phyloP scores from a whole-genome alignment of 2,113 vertebrate species.

The Cettia cetti region DNA sequence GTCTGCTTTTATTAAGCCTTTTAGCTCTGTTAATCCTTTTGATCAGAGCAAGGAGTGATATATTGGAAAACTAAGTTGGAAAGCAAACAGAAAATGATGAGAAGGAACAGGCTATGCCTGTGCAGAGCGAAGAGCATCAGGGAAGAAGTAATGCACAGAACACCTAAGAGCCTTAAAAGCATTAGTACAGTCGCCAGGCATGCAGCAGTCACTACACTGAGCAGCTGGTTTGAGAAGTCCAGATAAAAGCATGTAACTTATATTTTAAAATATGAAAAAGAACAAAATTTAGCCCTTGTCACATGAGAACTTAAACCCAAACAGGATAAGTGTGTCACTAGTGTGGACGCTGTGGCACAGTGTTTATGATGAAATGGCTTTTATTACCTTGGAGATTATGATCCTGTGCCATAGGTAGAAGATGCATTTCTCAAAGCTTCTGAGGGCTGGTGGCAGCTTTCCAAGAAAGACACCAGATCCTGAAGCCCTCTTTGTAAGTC shows the following conservation, averaged over 20 bases:
- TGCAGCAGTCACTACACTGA: not conserved
- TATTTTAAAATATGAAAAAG: not conserved
- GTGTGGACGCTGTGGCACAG: accelerated
- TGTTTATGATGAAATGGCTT: not conserved
- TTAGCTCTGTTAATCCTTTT: conserved; percentile 20
- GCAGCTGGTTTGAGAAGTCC: not conserved
- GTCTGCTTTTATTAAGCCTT: not conserved
- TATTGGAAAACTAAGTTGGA: not conserved
- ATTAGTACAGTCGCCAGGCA: not conserved
- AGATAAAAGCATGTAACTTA: not conserved
- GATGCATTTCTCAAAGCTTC: not conserved
- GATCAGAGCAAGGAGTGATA: not conserved
- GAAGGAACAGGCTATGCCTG: not conserved
- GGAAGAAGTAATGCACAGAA: not conserved
- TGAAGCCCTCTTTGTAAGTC: not conserved
- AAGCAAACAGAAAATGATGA: not conserved
- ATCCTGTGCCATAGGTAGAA: not conserved
- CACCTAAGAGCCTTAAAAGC: not conserved
- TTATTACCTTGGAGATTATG: not conserved
- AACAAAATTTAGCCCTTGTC: not conserved
- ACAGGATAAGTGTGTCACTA: not conserved
- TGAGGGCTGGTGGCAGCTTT: not conserved
- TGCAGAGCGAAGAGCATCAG: not conserved
- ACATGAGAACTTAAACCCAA: not conserved
- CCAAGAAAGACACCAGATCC: not conserved